Evolutionary conservation across 2,888 invertebrate genomes (phyloP).

Genomic region (Zhuqinia jingwanae): DNA sequence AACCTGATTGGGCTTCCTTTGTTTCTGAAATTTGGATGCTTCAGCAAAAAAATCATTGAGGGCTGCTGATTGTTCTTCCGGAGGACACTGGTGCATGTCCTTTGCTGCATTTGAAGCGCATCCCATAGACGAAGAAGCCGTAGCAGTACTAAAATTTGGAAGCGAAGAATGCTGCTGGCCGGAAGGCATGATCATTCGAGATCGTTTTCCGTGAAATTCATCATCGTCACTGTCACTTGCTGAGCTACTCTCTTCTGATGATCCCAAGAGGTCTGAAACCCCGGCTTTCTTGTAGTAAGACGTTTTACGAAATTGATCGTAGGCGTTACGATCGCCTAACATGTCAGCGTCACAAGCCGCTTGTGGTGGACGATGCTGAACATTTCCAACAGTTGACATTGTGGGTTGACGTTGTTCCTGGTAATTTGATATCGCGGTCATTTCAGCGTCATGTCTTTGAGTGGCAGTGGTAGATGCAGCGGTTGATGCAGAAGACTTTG

Average conservation of each 20-base stretch:
- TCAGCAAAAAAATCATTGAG: slow-evolving; percentile 1
- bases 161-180: background rate
- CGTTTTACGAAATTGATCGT: slow-evolving; percentile 10
- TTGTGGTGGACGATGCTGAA: too few species aligned
- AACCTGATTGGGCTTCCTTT: slow-evolving; percentile 66
- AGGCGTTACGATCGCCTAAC: background rate
- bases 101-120: background rate
- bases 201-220: slow-evolving; percentile 18
- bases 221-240: slow-evolving; percentile 52
- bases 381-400: too few species aligned
- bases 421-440: too few species aligned
- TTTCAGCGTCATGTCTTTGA: too few species aligned
- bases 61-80: background rate
- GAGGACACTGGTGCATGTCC: background rate
- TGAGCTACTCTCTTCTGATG: slow-evolving; percentile 54
- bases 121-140: background rate
- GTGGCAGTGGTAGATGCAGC: background rate
- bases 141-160: background rate
- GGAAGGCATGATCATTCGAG: slow-evolving; percentile 37
- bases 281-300: slow-evolving; percentile 18
- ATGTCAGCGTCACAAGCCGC: background rate
- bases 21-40: slow-evolving; percentile 60
- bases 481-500: background rate
- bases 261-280: slow-evolving; percentile 28
- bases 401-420: too few species aligned